Evolutionary conservation across 30 jellyfish, hydroid and myxozoan genomes (phyloP), one percentile per base, ranked within the genome.

Genomic region (Haliclystus octoradiatus): DNA sequence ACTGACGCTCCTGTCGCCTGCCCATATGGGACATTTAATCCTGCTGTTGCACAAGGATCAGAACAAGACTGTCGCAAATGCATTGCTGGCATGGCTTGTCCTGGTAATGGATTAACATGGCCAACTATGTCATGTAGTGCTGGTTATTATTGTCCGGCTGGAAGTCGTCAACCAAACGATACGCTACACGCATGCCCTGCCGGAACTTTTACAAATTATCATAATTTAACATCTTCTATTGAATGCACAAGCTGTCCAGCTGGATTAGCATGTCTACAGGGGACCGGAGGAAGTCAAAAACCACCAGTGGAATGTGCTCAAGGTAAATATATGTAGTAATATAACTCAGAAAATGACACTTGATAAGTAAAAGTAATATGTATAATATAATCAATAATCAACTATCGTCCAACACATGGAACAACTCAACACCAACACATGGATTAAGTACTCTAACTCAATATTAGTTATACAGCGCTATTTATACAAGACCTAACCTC

Each of bases 31-130:
- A 71, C 95, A 73, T 91, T 77, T 66, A 91, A 78, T 64, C 94
- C 99, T 13, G 79, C 71, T 4, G 13, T 64, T 40, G 52, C 53
- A 82, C 95, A 82, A 61, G 84, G 82, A 52, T 28, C 88, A 1
- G 26, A 50, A 28, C 61, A 80, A 0, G 77, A 75, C 69, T 91
- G 99, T 63, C 71, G 95, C 34, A 85, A 70, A 40, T 91, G 99
- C 69, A 71, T 72, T 4, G 88, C 99, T 82, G 99, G 99, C 32
- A 76, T 82, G 95, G 99, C 99, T 0, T 91, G 99, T 63, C 99
- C 99, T 13, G 83, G 66, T 52, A 61, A 91, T 61, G 95, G 79
- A 14, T 78, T 83, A 22, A 73, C 82, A 3, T 69, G 85, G 73
- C 99, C 99, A 19, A 62, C 95, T 12, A 94, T 31, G 33, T 68